Evolutionary conservation across 2,888 invertebrate species (phyloP), one percentile per base, ranked within the genome.

Genomic region (Cheilosia soror): DNA sequence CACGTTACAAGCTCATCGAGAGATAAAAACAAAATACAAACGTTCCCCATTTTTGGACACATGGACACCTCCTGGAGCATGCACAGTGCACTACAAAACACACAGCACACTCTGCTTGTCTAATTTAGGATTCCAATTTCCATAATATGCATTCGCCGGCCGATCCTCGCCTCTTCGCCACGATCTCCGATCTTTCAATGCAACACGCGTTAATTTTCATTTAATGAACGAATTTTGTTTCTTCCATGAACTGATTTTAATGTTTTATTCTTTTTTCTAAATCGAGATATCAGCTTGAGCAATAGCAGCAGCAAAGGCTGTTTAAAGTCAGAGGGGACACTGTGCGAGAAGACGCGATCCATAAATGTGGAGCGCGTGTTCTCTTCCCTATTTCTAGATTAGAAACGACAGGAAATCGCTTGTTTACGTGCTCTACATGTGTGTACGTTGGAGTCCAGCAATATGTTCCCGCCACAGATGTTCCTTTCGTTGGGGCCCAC

Each of bases 401-500:
- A 79, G 84, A 76, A 84, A 62, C 84, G 80, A 80, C 84, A 84
- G 84, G 84, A 84, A 84, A 84, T 84, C 84, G 84, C 84, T 84
- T 84, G 84, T 84, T 84, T 84, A 84, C 80, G 80, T 79, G 71
- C 75, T 80, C 80, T 76, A 78, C 65, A 79, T 69, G 71, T 80
- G 80, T 72, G 53, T 65, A 58, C 29, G 57, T 53, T 73, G 73
- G 73, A 83, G 78, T 78, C 83, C 73, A 69, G 60, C 55, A 73
- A 58, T 31, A 31, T 37, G 37, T 53, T 42, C 62, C 53, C 53
- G 29, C 42, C 60, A 72, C 83, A 83, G 83, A 83, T 83, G 83
- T 83, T 82, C 81, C 62, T 49, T 78, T 78, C 55, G 73, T 73
- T 73, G 73, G 60, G 73, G 78, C 78, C 73, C 62, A 83, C 60